These are phyloP conservation scores for Glaucopsyche alexis DNA, from an alignment of 2,888 invertebrate species.

Conservation along the genomic window DNA sequence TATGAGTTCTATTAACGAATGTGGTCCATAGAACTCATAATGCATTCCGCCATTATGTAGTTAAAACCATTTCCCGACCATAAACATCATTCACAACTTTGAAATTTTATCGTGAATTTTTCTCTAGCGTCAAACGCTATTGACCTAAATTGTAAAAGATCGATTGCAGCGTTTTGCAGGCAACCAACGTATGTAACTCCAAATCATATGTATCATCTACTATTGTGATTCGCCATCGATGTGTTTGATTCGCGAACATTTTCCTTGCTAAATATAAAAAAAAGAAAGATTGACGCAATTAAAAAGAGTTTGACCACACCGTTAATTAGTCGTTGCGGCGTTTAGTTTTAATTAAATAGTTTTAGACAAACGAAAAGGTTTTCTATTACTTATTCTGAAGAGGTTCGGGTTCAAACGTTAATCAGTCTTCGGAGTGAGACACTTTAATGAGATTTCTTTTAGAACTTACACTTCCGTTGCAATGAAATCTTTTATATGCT, in stretches of 20 bases:
- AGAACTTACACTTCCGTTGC: constrained; percentile 36
- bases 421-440: constrained; percentile 62
- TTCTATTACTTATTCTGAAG: constrained; percentile 52
- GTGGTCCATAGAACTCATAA: not conserved
- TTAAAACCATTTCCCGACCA: constrained; percentile 11
- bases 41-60: not conserved
- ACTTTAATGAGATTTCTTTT: constrained; percentile 71
- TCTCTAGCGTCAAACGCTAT: constrained; percentile 27
- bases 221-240: not conserved
- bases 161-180: constrained; percentile 29
- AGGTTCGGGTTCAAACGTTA: constrained; percentile 50
- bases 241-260: not conserved
- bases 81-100: constrained; percentile 15
- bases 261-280: not conserved
- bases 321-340: constrained; percentile 6
- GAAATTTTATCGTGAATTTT: constrained; percentile 30
- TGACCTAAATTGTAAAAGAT: constrained; percentile 31
- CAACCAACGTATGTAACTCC: constrained; percentile 25
- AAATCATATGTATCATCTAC: constrained; percentile 25
- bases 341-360: constrained; percentile 24
- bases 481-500: constrained; percentile 46
- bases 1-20: constrained; percentile 20
- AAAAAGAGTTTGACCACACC: not conserved
- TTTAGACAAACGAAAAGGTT: constrained; percentile 41
- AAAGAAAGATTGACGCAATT: not conserved